Percentiles rank a stretch among this genome's conserved stretches.
Evolutionary conservation across 2,113 vertebrate genomes (phyloP).

Genomic region (Prionailurus viverrinus): DNA sequence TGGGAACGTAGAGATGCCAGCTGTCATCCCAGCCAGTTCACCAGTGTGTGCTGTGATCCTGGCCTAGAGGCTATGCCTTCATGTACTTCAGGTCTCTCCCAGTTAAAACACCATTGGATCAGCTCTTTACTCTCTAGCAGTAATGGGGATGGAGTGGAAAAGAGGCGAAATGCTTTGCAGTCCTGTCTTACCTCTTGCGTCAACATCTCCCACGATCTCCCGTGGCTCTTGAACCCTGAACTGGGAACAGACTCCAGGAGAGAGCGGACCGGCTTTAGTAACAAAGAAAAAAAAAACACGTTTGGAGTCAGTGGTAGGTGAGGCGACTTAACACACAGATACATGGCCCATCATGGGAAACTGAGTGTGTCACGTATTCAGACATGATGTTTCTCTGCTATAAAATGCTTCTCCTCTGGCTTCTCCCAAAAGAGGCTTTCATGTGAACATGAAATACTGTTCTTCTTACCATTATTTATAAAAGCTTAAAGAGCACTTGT

Average conservation of each 20-base stretch:
- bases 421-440: background rate
- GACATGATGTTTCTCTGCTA: background rate
- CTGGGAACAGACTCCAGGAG: background rate
- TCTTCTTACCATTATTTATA: slow-evolving; percentile 36
- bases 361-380: background rate
- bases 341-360: background rate
- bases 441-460: background rate
- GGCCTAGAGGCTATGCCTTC: background rate
- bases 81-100: background rate
- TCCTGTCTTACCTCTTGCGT: background rate
- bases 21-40: background rate
- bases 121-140: background rate
- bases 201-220: background rate
- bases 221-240: background rate
- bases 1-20: too few relatives aligned
- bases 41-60: accelerated
- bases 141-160: background rate
- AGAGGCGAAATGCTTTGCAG: background rate
- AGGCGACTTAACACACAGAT: background rate
- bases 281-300: background rate
- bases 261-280: background rate
- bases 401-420: background rate
- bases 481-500: slow-evolving; percentile 44
- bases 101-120: background rate
- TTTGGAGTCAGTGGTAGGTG: slow-evolving; percentile 4